A percentile compares a stretch with the other conserved stretches of the same genome.
Conservation (phyloP, 2,888 invertebrate species). For the Gnatocerus cornutus region DNA sequence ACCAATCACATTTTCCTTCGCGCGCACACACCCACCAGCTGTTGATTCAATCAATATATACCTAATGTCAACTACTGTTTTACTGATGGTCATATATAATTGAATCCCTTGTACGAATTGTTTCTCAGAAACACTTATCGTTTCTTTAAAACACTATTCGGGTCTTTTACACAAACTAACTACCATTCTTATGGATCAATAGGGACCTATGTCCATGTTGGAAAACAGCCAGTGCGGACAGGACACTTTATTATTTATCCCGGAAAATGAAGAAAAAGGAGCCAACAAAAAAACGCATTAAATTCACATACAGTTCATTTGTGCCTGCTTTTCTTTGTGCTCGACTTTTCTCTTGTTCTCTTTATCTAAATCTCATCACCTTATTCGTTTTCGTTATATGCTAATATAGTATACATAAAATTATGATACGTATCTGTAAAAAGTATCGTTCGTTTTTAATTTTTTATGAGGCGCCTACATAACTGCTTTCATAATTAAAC, state of each 20-base stretch:
- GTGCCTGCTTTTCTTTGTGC: too few species aligned
- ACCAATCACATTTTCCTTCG: slow-evolving; percentile 57
- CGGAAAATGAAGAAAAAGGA: too few species aligned
- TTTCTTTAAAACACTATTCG: neutral
- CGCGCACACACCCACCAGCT: slow-evolving; percentile 65
- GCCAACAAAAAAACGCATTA: too few species aligned
- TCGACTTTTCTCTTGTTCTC: too few species aligned
- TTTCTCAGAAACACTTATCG: neutral
- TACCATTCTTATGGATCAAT: too few species aligned
- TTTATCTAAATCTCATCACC: neutral
- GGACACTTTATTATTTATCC: too few species aligned
- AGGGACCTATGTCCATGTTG: too few species aligned
- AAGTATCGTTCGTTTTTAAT: too few species aligned
- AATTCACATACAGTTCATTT: too few species aligned
- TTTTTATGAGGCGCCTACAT: too few species aligned
- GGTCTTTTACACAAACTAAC: neutral
- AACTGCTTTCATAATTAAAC: too few species aligned
- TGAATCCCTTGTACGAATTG: slow-evolving; percentile 2
- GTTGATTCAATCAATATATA: slow-evolving; percentile 57
- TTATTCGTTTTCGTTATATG: neutral
- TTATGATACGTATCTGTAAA: neutral
- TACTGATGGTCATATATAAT: slow-evolving; percentile 3
- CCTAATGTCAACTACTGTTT: slow-evolving; percentile 22
- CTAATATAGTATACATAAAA: neutral
- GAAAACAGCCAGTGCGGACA: too few species aligned